phyloP scores from a whole-genome alignment of 2,888 invertebrate genomes.

The Meiosimyza decipiens region DNA sequence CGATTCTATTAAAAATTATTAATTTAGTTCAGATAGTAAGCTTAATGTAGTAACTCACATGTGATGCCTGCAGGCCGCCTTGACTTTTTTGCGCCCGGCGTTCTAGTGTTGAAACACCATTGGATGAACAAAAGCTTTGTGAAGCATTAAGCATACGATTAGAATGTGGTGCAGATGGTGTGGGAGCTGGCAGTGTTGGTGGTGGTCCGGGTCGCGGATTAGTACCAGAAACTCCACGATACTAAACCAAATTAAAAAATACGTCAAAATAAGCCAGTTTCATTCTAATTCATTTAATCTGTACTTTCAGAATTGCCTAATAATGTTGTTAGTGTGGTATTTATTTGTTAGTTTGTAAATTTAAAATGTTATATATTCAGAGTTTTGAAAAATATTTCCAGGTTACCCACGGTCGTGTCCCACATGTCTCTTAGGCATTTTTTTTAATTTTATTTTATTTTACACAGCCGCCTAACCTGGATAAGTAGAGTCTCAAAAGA shows the following conservation, averaged over 20 bases:
- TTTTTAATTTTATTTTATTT: too few relatives aligned
- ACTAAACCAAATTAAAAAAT: constrained; percentile 52
- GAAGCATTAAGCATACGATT: constrained; percentile 71
- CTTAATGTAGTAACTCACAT: constrained; percentile 44
- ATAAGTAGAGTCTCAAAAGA: too few relatives aligned
- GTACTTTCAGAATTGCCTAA: too few relatives aligned
- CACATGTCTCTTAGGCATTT: too few relatives aligned
- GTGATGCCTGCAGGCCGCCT: constrained; percentile 57
- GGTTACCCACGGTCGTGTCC: too few relatives aligned
- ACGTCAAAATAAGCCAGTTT: neutral
- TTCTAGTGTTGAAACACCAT: constrained; percentile 53
- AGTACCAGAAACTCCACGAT: constrained; percentile 70
- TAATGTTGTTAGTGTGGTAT: too few relatives aligned
- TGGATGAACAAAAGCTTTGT: constrained; percentile 69
- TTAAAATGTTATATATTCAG: too few relatives aligned
- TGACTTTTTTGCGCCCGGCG: constrained; percentile 60
- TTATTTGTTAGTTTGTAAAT: too few relatives aligned
- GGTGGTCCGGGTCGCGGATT: constrained; percentile 76
- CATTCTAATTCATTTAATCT: too few relatives aligned
- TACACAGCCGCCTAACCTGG: too few relatives aligned
- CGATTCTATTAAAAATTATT: constrained; percentile 36
- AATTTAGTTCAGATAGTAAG: neutral
- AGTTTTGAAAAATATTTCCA: too few relatives aligned
- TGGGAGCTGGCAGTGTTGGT: constrained; percentile 78
- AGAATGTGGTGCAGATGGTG: constrained; percentile 68